Evolutionary conservation across 2,888 invertebrate species (phyloP), one percentile per base, ranked within the genome.

Genomic region (Dioctria rufipes): DNA sequence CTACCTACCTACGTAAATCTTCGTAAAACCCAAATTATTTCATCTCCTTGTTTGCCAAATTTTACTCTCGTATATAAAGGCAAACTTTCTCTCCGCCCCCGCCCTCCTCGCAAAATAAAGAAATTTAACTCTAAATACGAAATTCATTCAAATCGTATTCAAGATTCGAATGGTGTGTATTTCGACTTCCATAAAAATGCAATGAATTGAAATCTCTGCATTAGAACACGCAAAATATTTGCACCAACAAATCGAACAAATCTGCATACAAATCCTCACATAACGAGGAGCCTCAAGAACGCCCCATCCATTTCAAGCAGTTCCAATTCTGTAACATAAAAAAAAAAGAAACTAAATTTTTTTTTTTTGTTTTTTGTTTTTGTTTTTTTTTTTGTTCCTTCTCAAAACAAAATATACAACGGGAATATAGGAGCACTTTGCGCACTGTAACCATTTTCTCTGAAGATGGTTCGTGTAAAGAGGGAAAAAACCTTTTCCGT

Each of bases 191-290:
- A 71, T 71, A 71, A 71, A 71, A 71, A 71, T 71, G 71, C 71
- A 71, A 71, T 71, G 71, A 71, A 71, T 71, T 71, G 71, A 71
- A 71, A 71, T 71, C 71, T 71, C 71, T 71, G 71, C 71, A 71
- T 71, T 71, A 71, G 71, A 54, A 71, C 71, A 71, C 71, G 71
- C 51, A 71, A 51, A 71, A 71, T 71, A 71, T 71, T 71, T 71
- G 71, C 71, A 71, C 71, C 71, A 71, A 71, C 71, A 71, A 71
- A 71, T 71, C 71, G 71, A 71, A 71, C 51, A 51, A 71, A 71
- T 71, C 71, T 71, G 71, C 71, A 71, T 71, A 71, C 71, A 71
- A 71, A 71, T 71, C 71, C 71, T 11, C 71, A 46, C 71, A 71
- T 71, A 71, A 71, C 71, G 71, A 71, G 71, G 25, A 71, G 51